Base-by-base conservation (phyloP, 2,888 invertebrate genomes). In the Athripsodes cinereus region DNA sequence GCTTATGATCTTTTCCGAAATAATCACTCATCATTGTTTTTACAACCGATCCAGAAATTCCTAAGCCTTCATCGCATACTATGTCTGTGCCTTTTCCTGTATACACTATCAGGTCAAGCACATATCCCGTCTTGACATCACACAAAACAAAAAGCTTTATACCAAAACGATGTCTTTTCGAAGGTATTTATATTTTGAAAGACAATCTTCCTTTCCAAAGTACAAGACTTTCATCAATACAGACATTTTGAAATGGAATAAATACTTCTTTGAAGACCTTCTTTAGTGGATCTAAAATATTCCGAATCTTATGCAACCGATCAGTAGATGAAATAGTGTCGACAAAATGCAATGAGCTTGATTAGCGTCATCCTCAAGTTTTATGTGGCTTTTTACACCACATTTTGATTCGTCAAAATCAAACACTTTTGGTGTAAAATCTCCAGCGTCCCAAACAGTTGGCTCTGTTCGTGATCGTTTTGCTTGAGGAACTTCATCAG, bases 211-310 rank as follows among this genome's bases (percentile, higher is more conserved):
- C 57, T 47, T 57, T 57, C 52, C 57, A 57, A 1, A 57, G 20
- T 19, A 52, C 18, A 8, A 57, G 18, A n/a, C 57, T 57, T 57
- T 57, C 57, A 52, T 57, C 52, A 2, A 57, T 57, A 22, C 57
- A 57, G 5, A 57, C 19, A 57, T 57, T 57, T 44, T 56, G 26
- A 31, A 31, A 47, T 11, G 57, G 57, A 26, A 52, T 52, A 20
- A 57, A 52, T 22, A 20, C 26, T 3, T 52, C 34, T 13, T 46
- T 52, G 11, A 57, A 19, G 16, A 48, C 48, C 26, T 47, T 49
- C 19, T 19, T n/a, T 6, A 55, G 10, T 22, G 19, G 31, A 10
- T 55, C 55, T 8, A 55, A 31, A 26, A 55, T 31, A 5, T 48
- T 22, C 46, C 49, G 22, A 19, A 55, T 55, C 26, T 55, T 55